Evolutionary conservation across 2,797 vertebrate species (phyloP), one percentile per base, ranked within the genome.

Genomic region (Danio kyathit): DNA sequence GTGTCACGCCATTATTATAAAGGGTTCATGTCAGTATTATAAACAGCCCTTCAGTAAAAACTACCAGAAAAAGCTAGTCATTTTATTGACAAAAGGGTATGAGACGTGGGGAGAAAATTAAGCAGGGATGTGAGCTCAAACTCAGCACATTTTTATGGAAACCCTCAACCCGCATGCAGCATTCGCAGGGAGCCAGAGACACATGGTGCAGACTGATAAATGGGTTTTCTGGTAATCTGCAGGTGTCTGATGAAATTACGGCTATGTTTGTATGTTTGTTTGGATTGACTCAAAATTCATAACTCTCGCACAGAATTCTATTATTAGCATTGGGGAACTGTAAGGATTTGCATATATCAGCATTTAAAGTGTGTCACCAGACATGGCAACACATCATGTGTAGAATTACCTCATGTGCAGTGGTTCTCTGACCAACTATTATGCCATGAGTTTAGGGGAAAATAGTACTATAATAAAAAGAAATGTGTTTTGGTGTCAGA

Each of bases 81-180:
- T 65, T 83, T 85, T 76, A 81, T 80, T 83, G 78, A 83, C 48
- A 16, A 10, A 66, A 81, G 29, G 6, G 38, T 81, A 63, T 60
- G 54, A 19, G 49, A 54, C 56, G 44, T 43, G 57, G 52, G 65
- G 76, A 63, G 49, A 74, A 60, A 51, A 40, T 40, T 19, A 19
- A 29, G 19, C 48, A 40, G 81, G 57, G 66, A 51, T 48, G 41
- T 10, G 51, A 73, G 59, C 51, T 79, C 21, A 73, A 40, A 29
- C 86, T 83, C 81, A 80, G 81, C 83, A 87, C 63, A 67, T 67
- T 87, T 81, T 49, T 59, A 17, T 51, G 76, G 46, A 81, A 57
- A 44, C 41, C 54, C 3, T 5, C 40, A 57, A 44, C 41, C 60
- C 3, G 6, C 40, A 69, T 57, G 77, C 49, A 54, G 65, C 16